These are phyloP conservation scores for Oxyteleia sp. DNA, from an alignment of 2,888 invertebrate species.

Conservation along the genomic window DNA sequence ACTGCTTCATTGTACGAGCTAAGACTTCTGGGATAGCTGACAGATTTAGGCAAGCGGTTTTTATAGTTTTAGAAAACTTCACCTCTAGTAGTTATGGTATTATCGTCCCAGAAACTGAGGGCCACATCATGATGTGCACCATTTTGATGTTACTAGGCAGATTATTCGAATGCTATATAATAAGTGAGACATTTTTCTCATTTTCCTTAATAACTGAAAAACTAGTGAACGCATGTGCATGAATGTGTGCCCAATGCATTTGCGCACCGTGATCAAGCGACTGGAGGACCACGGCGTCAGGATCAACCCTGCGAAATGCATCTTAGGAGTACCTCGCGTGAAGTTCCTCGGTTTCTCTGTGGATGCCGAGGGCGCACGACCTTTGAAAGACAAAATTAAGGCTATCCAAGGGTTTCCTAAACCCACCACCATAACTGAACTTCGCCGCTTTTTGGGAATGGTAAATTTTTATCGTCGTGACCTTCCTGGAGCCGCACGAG, in stretches of 20 bases:
- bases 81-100: conserved; percentile 83
- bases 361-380: conserved; percentile 14
- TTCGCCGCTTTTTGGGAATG: conserved; percentile 4
- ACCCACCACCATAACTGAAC: background rate
- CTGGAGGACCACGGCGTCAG: conserved; percentile 41
- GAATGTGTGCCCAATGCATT: too few species aligned
- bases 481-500: conserved; percentile 56
- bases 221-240: too few species aligned
- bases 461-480: conserved; percentile 21
- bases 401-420: background rate
- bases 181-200: conserved; percentile 74
- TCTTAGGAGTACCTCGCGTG: background rate
- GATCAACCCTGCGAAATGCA: conserved; percentile 42
- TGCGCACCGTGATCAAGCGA: conserved; percentile 55
- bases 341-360: background rate
- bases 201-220: too few species aligned
- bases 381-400: conserved; percentile 5
- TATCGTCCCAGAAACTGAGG: conserved; percentile 76
- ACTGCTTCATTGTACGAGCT: too few species aligned
- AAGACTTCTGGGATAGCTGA: too few species aligned
- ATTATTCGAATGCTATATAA: conserved; percentile 82
- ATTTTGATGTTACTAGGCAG: conserved; percentile 82
- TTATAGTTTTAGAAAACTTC: too few species aligned
- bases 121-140: conserved; percentile 79
- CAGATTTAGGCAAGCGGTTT: too few species aligned